Evolutionary conservation across 2,888 invertebrate genomes (phyloP).

Genomic region (Syrphus vitripennis): DNA sequence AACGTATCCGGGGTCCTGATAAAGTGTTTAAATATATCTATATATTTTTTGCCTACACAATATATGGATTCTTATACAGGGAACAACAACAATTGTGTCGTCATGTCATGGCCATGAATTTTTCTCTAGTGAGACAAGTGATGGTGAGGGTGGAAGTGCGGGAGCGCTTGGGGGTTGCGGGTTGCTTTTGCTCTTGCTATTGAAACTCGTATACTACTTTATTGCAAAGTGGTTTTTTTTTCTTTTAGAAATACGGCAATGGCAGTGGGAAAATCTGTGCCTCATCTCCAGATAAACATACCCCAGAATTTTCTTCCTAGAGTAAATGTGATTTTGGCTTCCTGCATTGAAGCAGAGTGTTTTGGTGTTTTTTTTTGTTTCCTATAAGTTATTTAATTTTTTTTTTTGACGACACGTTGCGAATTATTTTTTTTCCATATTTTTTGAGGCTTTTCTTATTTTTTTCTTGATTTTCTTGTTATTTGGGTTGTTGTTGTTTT

Average conservation of each 20-base stretch:
- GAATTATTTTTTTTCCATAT: conserved; percentile 5
- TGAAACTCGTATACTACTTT: conserved; percentile 24
- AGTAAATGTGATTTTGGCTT: conserved; percentile 40
- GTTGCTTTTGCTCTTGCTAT: conserved; percentile 28
- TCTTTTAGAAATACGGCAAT: neutral
- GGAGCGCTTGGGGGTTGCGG: neutral
- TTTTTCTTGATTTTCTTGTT: neutral
- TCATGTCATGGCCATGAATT: conserved; percentile 41
- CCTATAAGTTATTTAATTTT: neutral
- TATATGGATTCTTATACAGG: conserved; percentile 2
- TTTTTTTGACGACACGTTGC: neutral
- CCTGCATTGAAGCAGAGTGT: conserved; percentile 54
- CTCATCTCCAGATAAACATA: neutral
- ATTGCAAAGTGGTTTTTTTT: neutral
- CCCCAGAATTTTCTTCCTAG: neutral
- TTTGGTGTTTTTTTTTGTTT: conserved; percentile 11
- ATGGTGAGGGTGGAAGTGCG: neutral
- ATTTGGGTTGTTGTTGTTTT: neutral
- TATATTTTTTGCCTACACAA: conserved; percentile 56
- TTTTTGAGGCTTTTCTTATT: neutral
- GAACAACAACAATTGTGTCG: conserved; percentile 17
- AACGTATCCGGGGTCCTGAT: conserved; percentile 67
- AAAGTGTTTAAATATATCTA: conserved; percentile 64
- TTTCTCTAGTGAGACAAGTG: neutral
- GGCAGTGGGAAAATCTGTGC: neutral